Conservation (phyloP, 2,113 vertebrate species). For the Paradoxurus hermaphroditus region DNA sequence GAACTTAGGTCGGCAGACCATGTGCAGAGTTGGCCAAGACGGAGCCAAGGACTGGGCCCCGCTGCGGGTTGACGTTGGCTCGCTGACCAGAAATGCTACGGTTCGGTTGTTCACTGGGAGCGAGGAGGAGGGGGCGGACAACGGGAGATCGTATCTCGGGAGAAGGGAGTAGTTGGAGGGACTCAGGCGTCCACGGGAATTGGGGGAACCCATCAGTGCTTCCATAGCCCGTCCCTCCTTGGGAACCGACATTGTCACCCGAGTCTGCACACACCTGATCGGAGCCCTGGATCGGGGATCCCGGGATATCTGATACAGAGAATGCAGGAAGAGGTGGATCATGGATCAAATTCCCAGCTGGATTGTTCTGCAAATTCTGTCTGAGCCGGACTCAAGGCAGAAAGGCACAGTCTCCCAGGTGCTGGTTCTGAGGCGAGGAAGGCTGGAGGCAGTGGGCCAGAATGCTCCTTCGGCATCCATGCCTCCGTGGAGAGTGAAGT, state of each 20-base stretch:
- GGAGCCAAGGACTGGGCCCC: neutral
- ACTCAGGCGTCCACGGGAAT: neutral
- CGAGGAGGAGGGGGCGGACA: neutral
- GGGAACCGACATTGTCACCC: neutral
- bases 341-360: constrained; percentile 33
- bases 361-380: neutral
- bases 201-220: neutral
- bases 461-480: neutral
- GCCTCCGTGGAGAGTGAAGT: neutral
- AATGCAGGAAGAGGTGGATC: neutral
- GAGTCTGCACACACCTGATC: neutral
- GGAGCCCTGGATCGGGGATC: neutral
- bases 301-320: neutral
- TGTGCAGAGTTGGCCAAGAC: neutral
- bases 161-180: neutral
- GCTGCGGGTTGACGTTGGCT: neutral
- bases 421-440: neutral
- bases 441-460: neutral
- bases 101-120: neutral
- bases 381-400: neutral
- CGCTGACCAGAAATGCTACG: neutral
- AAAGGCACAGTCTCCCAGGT: neutral
- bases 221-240: neutral
- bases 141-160: neutral
- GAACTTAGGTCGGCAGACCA: neutral